phyloP scores from a whole-genome alignment of 1,140 invertebrate genomes.

The Drosophila pseudoananassae region DNA sequence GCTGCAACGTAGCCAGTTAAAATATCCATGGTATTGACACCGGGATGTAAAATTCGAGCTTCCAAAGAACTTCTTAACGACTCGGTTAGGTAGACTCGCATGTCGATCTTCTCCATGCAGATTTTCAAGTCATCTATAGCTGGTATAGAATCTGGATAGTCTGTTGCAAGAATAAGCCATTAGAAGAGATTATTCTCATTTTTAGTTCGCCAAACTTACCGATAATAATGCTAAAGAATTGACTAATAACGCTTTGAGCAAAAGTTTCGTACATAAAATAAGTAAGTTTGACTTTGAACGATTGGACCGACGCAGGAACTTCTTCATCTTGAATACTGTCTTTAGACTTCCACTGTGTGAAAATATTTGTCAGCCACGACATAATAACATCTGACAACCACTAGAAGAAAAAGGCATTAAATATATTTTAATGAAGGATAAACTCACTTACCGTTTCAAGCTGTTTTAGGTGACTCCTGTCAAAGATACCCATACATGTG shows the following conservation, averaged over 20 bases:
- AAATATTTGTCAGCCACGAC: constrained; percentile 92
- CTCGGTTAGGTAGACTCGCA: constrained; percentile 90
- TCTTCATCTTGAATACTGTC: constrained; percentile 85
- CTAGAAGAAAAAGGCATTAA: constrained; percentile 77
- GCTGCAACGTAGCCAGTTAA: constrained; percentile 98
- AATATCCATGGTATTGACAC: constrained; percentile 98
- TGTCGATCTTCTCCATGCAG: constrained; percentile 94
- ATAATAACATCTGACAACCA: constrained; percentile 94
- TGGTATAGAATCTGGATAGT: constrained; percentile 97
- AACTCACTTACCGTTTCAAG: constrained; percentile 88
- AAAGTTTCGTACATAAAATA: constrained; percentile 96
- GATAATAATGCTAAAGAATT: constrained; percentile 98
- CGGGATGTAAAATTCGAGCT: constrained; percentile 94
- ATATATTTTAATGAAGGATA: background rate
- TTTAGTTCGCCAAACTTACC: constrained; percentile 84
- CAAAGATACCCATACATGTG: constrained; percentile 92
- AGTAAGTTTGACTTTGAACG: constrained; percentile 91
- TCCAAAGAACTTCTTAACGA: constrained; percentile 92
- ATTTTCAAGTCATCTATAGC: constrained; percentile 95
- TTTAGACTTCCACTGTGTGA: constrained; percentile 86
- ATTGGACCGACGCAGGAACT: constrained; percentile 86
- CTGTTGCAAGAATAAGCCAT: constrained; percentile 80
- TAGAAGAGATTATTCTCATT: background rate
- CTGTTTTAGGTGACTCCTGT: constrained; percentile 89
- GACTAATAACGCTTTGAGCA: constrained; percentile 93